Percentiles rank a stretch among this genome's conserved stretches.
Conservation (phyloP, 37 sponge, comb jelly and placozoan genomes). For the Spongia lamella region DNA sequence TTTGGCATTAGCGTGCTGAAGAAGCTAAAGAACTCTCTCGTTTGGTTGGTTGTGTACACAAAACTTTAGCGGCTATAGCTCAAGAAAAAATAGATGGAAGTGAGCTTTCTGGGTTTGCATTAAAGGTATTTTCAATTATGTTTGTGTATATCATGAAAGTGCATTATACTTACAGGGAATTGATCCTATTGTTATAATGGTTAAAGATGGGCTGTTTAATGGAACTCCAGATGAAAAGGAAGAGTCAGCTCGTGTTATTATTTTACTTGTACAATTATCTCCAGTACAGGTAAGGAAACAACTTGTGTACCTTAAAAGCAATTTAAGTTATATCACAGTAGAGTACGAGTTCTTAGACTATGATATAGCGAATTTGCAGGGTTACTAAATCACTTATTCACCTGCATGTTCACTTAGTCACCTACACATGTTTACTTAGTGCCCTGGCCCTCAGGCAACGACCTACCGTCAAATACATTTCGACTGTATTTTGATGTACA, state of each 20-base stretch:
- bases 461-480: no score
- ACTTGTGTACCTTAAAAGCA: no score
- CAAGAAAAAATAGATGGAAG: neutral
- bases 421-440: no score
- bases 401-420: no score
- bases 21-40: conserved; percentile 57
- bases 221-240: conserved; percentile 93
- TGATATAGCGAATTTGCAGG: no score
- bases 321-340: no score
- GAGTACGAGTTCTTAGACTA: no score
- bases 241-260: conserved; percentile 81
- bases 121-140: conserved; percentile 47
- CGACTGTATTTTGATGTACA: no score
- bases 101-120: conserved; percentile 66
- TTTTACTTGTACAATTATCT: conserved; percentile 80
- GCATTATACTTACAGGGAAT: conserved; percentile 66
- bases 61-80: conserved; percentile 31
- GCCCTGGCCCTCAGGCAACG: no score
- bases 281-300: conserved; percentile 18
- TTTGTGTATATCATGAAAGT: conserved; percentile 3
- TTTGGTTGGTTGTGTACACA: conserved; percentile 39
- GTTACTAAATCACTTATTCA: no score
- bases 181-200: conserved; percentile 61
- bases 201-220: conserved; percentile 86
- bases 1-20: no score